Evolutionary conservation across 1,140 invertebrate species (phyloP).

Genomic region (Tenebrio molitor): DNA sequence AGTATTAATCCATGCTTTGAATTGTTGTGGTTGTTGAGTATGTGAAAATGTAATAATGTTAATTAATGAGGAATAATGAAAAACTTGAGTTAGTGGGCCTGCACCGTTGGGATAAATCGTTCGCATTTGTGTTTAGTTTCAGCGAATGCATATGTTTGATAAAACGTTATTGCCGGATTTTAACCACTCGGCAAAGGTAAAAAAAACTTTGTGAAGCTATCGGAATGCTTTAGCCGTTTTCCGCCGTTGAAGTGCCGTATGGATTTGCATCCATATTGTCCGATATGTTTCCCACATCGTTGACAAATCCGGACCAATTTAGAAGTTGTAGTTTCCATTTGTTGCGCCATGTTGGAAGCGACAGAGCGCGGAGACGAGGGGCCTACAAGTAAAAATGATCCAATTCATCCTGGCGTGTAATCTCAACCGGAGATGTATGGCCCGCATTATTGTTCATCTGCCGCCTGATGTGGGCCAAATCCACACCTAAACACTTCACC

Average conservation of each 20-base stretch:
- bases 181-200: no score
- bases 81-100: no score
- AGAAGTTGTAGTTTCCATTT: constrained; percentile 47
- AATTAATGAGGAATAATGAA: no score
- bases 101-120: no score
- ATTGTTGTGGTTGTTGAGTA: no score
- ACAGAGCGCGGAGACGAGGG: constrained; percentile 36
- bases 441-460: constrained; percentile 52
- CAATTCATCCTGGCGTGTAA: constrained; percentile 49
- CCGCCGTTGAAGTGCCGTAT: not conserved
- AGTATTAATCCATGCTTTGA: no score
- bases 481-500: constrained; percentile 43
- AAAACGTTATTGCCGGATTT: no score
- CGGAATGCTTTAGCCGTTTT: no score
- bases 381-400: constrained; percentile 51
- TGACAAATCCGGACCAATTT: constrained; percentile 45
- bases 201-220: no score
- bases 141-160: no score
- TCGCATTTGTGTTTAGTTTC: no score
- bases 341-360: constrained; percentile 45
- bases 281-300: constrained; percentile 42
- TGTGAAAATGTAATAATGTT: no score
- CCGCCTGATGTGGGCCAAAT: constrained; percentile 46
- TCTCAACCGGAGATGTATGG: constrained; percentile 49
- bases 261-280: constrained; percentile 41